phyloP scores from a whole-genome alignment of 2,113 vertebrate genomes.

The Glareola pratincola region DNA sequence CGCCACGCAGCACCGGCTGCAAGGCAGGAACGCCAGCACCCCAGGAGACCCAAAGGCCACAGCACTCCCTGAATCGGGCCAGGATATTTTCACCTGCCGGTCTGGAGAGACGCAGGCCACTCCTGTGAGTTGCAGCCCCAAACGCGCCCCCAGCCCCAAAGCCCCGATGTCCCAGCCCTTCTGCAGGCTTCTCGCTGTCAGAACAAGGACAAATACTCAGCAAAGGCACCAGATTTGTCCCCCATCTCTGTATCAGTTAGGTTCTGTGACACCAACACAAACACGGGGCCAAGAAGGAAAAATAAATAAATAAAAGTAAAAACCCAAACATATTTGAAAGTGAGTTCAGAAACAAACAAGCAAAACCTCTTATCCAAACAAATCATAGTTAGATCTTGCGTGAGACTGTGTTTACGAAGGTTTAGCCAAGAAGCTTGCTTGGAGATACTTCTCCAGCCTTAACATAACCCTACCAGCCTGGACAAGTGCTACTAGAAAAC shows the following conservation, averaged over 20 bases:
- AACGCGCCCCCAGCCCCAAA: background rate
- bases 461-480: slow-evolving; percentile 33
- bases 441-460: slow-evolving; percentile 15
- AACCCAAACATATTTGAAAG: background rate
- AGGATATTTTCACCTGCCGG: background rate
- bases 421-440: slow-evolving; percentile 17
- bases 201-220: background rate
- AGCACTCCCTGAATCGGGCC: too few relatives aligned
- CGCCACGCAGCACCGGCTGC: background rate
- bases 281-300: background rate
- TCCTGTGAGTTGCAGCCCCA: background rate
- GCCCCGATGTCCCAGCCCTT: background rate
- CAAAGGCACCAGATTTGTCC: background rate
- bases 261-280: background rate
- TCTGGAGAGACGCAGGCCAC: background rate
- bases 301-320: background rate
- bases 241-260: background rate
- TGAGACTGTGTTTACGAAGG: background rate
- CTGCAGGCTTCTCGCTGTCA: background rate
- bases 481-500: slow-evolving; percentile 46
- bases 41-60: background rate
- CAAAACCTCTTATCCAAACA: slow-evolving; percentile 56
- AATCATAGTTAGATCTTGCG: background rate
- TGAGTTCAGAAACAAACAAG: slow-evolving; percentile 3
- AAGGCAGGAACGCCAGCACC: background rate